These are phyloP conservation scores for Tridacna crocea DNA, from an alignment of 2,888 invertebrate species.

Conservation along the genomic window DNA sequence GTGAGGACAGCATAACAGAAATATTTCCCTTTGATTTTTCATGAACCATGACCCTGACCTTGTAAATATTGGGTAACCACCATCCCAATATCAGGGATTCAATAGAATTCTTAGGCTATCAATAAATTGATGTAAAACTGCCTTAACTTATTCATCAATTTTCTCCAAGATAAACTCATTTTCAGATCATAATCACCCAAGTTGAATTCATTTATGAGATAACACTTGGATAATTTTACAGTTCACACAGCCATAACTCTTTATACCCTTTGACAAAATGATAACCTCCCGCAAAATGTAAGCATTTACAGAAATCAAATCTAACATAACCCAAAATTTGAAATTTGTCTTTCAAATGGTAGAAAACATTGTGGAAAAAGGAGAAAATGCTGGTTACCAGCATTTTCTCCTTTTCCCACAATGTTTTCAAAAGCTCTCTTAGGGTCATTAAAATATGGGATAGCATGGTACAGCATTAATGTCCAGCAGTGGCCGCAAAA, in stretches of 20 bases:
- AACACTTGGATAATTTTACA: constrained; percentile 1
- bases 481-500: no score
- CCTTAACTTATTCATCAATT: constrained; percentile 1
- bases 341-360: no score
- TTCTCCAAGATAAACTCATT: background rate
- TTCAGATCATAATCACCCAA: background rate
- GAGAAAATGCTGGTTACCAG: background rate
- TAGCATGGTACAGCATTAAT: no score
- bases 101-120: background rate
- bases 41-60: constrained; percentile 45
- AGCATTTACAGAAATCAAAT: no score
- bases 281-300: no score
- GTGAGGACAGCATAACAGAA: constrained; percentile 22
- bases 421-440: background rate
- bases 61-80: constrained; percentile 5
- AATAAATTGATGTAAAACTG: constrained; percentile 3
- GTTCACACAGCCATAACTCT: no score
- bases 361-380: background rate
- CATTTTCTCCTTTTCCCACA: background rate
- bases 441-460: no score
- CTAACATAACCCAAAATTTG: no score
- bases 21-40: constrained; percentile 33
- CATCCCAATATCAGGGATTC: constrained; percentile 2
- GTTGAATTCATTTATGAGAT: constrained; percentile 12
- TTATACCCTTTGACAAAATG: no score